phyloP scores from a whole-genome alignment of 2,797 vertebrate species.

The Leptatherina wallacei region DNA sequence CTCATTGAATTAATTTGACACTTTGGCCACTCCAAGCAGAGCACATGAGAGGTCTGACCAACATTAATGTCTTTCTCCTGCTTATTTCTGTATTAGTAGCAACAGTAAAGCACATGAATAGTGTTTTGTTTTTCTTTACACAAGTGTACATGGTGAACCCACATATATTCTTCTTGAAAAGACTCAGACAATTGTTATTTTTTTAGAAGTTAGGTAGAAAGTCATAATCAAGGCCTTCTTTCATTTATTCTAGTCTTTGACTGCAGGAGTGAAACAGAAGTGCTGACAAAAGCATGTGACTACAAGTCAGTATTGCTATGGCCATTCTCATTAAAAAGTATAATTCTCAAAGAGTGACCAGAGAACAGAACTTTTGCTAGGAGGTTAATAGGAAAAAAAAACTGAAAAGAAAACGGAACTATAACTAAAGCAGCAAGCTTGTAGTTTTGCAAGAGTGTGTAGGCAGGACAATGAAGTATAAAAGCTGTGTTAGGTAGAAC shows the following conservation, averaged over 20 bases:
- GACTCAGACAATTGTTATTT: too few relatives aligned
- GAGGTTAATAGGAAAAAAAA: not conserved
- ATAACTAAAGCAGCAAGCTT: not conserved
- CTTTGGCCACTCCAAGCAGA: not conserved
- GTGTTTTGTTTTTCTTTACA: not conserved
- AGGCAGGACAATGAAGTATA: conserved; percentile 11
- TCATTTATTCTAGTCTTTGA: too few relatives aligned
- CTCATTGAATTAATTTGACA: not conserved
- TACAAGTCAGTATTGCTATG: too few relatives aligned
- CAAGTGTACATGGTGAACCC: not conserved
- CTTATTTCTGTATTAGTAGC: not conserved
- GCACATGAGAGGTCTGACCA: not conserved
- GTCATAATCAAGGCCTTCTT: not conserved
- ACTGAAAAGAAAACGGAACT: not conserved
- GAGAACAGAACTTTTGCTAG: not conserved
- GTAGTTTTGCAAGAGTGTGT: conserved; percentile 24
- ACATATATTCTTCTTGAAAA: not conserved
- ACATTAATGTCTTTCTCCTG: not conserved
- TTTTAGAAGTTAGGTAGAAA: not conserved
- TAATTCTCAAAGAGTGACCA: not conserved
- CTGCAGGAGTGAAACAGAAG: too few relatives aligned
- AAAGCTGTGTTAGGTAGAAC: conserved; percentile 33
- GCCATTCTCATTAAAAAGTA: too few relatives aligned
- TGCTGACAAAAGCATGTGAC: too few relatives aligned
- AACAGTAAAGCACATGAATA: not conserved